Percentiles rank a stretch among this genome's conserved stretches.
Evolutionary conservation across 2,888 invertebrate genomes (phyloP).

Genomic region (Orchestes rusci): DNA sequence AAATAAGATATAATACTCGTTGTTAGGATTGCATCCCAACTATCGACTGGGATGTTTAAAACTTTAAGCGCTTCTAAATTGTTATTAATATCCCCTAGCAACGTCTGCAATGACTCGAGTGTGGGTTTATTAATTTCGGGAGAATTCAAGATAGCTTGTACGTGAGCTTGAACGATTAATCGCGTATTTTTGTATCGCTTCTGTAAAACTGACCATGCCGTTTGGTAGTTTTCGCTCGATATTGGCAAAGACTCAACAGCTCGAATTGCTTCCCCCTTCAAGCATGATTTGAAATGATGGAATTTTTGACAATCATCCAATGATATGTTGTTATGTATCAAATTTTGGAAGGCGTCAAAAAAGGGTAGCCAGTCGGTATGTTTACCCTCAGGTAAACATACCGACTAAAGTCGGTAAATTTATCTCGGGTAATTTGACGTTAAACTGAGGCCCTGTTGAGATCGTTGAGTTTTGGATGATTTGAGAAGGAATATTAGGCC

Average conservation of each 20-base stretch:
- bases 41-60: not conserved
- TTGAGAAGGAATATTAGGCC: not conserved
- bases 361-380: not conserved
- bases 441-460: not conserved
- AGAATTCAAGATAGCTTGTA: not conserved
- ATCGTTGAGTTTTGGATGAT: not conserved
- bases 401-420: not conserved
- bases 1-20: not conserved
- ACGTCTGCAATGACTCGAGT: not conserved
- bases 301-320: not conserved
- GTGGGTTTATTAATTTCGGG: not conserved
- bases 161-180: not conserved
- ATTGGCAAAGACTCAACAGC: not conserved
- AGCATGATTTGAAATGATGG: not conserved
- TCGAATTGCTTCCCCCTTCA: not conserved
- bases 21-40: not conserved
- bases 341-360: not conserved
- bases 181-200: not conserved
- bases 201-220: not conserved
- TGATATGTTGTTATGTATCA: not conserved
- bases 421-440: not conserved
- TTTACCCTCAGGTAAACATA: too few species aligned
- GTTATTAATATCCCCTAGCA: not conserved
- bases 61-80: not conserved
- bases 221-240: not conserved